Evolutionary conservation across 2,113 vertebrate species (phyloP).

Genomic region (Sphaerodactylus townsendi): DNA sequence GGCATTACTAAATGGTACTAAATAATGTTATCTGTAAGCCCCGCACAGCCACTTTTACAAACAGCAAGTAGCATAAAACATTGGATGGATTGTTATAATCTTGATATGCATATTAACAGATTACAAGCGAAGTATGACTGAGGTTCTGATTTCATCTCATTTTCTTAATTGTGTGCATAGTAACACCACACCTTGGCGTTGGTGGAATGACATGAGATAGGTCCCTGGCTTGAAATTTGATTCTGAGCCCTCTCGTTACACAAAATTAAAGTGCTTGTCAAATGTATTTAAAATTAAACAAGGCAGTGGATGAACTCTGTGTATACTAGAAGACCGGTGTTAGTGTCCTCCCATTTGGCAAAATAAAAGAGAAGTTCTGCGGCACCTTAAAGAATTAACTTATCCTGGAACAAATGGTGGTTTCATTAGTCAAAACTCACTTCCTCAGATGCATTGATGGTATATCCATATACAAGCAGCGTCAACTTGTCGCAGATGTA

Average conservation of each 20-base stretch:
- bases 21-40: neutral
- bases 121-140: conserved; percentile 64
- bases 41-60: neutral
- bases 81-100: conserved; percentile 61
- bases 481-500: too few relatives aligned
- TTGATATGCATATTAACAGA: conserved; percentile 61
- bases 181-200: conserved; percentile 72
- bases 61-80: conserved; percentile 22
- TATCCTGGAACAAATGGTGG: too few relatives aligned
- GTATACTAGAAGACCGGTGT: neutral
- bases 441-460: too few relatives aligned
- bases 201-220: conserved; percentile 69
- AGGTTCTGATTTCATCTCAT: conserved; percentile 74
- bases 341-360: neutral
- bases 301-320: conserved; percentile 10
- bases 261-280: conserved; percentile 66
- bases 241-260: conserved; percentile 61
- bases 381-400: too few relatives aligned
- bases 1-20: neutral
- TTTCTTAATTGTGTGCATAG: conserved; percentile 78
- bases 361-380: too few relatives aligned
- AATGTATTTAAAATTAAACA: conserved; percentile 35
- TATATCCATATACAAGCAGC: too few relatives aligned
- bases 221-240: conserved; percentile 76
- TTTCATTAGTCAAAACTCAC: too few relatives aligned